phyloP scores from a whole-genome alignment of 2,797 vertebrate genomes.

The Geotria australis region DNA sequence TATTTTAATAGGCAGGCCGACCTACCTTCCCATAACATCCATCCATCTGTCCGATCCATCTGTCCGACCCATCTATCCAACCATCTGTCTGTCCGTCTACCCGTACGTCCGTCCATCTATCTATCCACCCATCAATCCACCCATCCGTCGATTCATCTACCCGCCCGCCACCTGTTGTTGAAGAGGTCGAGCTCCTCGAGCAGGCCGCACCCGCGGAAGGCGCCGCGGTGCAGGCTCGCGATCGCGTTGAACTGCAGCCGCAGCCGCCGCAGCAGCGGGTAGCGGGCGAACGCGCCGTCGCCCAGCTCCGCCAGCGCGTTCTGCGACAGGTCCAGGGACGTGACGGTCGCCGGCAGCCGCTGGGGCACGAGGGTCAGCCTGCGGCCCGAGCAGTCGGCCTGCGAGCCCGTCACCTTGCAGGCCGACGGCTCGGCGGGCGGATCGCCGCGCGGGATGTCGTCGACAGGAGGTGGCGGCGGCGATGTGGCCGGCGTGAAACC shows the following conservation, averaged over 20 bases:
- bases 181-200: conserved; percentile 26
- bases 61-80: too few relatives aligned
- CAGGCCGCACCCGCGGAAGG: conserved; percentile 16
- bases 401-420: fast-evolving
- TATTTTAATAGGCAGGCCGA: too few relatives aligned
- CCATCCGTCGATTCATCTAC: too few relatives aligned
- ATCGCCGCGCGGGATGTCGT: too few relatives aligned
- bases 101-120: too few relatives aligned
- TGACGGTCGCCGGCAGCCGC: conserved; percentile 11
- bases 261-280: conserved; percentile 13
- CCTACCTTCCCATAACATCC: too few relatives aligned
- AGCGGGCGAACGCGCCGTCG: conserved; percentile 8
- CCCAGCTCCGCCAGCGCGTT: conserved; percentile 17
- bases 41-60: too few relatives aligned
- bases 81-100: too few relatives aligned
- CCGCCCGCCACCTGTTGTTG: conserved; percentile 13
- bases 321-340: conserved; percentile 25
- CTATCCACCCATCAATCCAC: too few relatives aligned
- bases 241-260: conserved; percentile 27
- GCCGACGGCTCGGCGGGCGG: too few relatives aligned
- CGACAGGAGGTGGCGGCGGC: too few relatives aligned
- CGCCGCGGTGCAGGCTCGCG: conserved; percentile 12
- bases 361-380: conserved; percentile 14
- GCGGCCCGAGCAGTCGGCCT: conserved; percentile 17
- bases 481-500: too few relatives aligned